Conservation (phyloP, 2,888 invertebrate species). For the Scaptomyza reducta region DNA sequence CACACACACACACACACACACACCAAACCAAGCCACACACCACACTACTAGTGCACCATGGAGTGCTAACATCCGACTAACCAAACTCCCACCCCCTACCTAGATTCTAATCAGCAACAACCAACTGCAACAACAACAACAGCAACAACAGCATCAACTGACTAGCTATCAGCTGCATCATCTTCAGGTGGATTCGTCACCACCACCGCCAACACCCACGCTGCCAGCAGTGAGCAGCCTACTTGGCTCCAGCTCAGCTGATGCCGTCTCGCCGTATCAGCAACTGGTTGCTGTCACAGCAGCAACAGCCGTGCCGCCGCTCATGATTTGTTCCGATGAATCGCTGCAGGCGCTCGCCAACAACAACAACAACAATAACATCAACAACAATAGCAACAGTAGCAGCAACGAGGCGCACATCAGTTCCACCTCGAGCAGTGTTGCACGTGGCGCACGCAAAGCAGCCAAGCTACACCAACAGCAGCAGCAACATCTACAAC, state of each 20-base stretch:
- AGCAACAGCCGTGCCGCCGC: conserved; percentile 61
- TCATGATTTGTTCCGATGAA: conserved; percentile 70
- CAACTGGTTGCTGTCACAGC: conserved; percentile 78
- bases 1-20: conserved; percentile 3
- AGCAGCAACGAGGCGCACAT: conserved; percentile 13
- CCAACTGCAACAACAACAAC: conserved; percentile 72
- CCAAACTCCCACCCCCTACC: conserved; percentile 65
- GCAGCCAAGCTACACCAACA: conserved; percentile 45
- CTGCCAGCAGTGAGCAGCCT: conserved; percentile 69
- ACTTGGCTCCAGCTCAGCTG: conserved; percentile 48
- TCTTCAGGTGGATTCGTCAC: conserved; percentile 64
- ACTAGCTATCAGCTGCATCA: conserved; percentile 76
- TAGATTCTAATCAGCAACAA: conserved; percentile 81
- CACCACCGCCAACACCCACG: conserved; percentile 59
- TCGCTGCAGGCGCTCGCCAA: conserved; percentile 53
- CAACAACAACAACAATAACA: conserved; percentile 16
- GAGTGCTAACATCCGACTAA: conserved; percentile 57
- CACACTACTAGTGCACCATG: conserved; percentile 26
- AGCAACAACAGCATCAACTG: conserved; percentile 76
- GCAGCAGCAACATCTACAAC: conserved; percentile 50
- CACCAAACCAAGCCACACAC: conserved; percentile 5
- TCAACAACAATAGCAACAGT: not conserved
- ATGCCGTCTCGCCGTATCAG: conserved; percentile 61
- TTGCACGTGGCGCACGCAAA: conserved; percentile 43
- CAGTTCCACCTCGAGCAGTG: conserved; percentile 28